A percentile compares a stretch with the other conserved stretches of the same genome.
These are phyloP conservation scores for Lingula anatina DNA, from an alignment of 2,888 invertebrate species.

Conservation along the genomic window DNA sequence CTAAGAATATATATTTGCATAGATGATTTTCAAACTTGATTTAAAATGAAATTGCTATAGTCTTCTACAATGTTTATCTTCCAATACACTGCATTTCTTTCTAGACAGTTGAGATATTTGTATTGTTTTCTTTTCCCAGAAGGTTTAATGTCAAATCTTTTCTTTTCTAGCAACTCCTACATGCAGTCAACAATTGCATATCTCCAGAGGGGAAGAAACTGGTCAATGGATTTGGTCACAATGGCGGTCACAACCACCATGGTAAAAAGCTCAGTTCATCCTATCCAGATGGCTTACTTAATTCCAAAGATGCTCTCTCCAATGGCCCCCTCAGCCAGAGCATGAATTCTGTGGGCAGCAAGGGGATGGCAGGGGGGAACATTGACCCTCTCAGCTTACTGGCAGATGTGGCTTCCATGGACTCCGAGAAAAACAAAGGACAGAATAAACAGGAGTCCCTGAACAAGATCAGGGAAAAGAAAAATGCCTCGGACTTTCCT, in stretches of 20 bases:
- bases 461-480: conserved; percentile 13
- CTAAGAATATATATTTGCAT: too few species aligned
- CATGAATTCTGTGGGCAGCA: neutral
- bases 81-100: too few species aligned
- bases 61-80: too few species aligned
- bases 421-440: conserved; percentile 48
- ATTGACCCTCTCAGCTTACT: conserved; percentile 63
- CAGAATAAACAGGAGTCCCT: too few species aligned
- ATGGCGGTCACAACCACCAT: conserved; percentile 21
- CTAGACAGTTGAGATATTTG: too few species aligned
- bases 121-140: too few species aligned
- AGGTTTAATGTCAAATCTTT: conserved; percentile 4
- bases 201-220: conserved; percentile 26
- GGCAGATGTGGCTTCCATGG: conserved; percentile 63
- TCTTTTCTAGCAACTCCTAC: conserved; percentile 21
- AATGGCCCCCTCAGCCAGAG: too few species aligned
- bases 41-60: too few species aligned
- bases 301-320: conserved; percentile 1
- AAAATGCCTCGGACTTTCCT: conserved; percentile 9
- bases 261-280: conserved; percentile 14
- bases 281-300: conserved; percentile 3
- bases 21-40: too few species aligned
- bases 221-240: conserved; percentile 44
- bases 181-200: conserved; percentile 34
- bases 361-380: conserved; percentile 6